Evolutionary conservation across 2,113 vertebrate genomes (phyloP).

Genomic region (Podilymbus podiceps): DNA sequence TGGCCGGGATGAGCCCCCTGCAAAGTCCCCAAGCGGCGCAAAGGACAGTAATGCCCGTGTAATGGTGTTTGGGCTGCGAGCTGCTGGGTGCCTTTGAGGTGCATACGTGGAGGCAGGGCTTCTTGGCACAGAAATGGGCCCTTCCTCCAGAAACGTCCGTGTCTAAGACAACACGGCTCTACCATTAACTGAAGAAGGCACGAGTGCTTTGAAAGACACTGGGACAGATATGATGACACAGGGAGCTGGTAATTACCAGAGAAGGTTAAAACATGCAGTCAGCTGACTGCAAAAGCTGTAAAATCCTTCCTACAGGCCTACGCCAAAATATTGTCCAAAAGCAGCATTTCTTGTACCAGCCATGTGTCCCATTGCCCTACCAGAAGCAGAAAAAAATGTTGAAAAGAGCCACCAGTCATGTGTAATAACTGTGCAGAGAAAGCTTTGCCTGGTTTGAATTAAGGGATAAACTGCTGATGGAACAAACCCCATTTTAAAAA

Average conservation of each 20-base stretch:
- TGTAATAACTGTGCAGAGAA: neutral
- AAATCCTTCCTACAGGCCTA: neutral
- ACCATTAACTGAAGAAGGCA: neutral
- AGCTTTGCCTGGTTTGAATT: neutral
- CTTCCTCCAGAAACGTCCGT: neutral
- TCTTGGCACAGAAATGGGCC: neutral
- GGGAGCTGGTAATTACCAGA: neutral
- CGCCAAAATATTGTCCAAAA: neutral
- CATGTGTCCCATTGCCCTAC: neutral
- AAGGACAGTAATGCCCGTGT: neutral
- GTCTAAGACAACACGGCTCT: neutral
- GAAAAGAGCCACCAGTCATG: neutral
- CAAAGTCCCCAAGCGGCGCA: neutral
- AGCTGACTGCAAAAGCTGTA: neutral
- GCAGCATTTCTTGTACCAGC: neutral
- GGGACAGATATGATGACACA: neutral
- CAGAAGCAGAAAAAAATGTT: neutral
- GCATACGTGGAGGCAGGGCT: neutral
- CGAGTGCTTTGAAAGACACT: neutral
- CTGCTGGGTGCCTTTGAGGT: neutral
- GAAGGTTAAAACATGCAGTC: neutral
- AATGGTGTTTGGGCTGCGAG: neutral
- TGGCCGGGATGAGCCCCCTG: neutral
- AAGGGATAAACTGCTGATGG: neutral
- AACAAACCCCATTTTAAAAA: neutral